Evolutionary conservation across 1,140 invertebrate species (phyloP), one percentile per base, ranked within the genome.

Genomic region (Drosophila ironensis): DNA sequence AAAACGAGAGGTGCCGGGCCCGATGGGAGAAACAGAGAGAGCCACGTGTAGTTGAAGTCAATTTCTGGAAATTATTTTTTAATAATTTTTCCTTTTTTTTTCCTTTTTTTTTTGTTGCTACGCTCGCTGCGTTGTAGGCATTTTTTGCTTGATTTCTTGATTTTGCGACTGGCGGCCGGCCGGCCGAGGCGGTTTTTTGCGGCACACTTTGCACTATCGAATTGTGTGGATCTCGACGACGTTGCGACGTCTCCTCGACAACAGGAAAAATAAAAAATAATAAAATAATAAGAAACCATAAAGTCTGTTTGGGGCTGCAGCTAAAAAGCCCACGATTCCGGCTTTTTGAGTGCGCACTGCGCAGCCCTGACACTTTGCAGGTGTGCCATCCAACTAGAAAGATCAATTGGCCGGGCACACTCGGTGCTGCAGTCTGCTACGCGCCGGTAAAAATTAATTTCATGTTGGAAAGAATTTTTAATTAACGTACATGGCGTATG

Each of bases 141-240:
- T 63, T 64, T 64, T 64, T 48, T 50, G 51, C 69, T 77, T 70
- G 67, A 70, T 70, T 77, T 78, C 74, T 63, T 61, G 54, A 77
- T 63, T 73, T 64, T 70, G 57, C 60, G 40, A 44, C 28, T 63
- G 30, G n/a, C 30, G 11, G 30, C n/a, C n/a, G n/a, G n/a, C n/a
- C n/a, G n/a, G n/a, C n/a, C n/a, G n/a, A n/a, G n/a, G n/a, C n/a
- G 25, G 28, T 28, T 25, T 20, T 71, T 63, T 60, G 73, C 64
- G 78, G 73, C 78, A 84, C 78, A 84, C 78, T 84, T 84, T 84
- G 73, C 78, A 84, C 78, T 84, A 84, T 84, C 78, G 73, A 78
- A 84, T 53, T 71, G 59, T 77, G 69, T 54, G 57, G 72, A 84
- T 84, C 77, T 76, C 68, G 37, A 37, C 64, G 41, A 41, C 48